Conservation (phyloP, 2,113 vertebrate genomes). For the Chelonoidis abingdonii region DNA sequence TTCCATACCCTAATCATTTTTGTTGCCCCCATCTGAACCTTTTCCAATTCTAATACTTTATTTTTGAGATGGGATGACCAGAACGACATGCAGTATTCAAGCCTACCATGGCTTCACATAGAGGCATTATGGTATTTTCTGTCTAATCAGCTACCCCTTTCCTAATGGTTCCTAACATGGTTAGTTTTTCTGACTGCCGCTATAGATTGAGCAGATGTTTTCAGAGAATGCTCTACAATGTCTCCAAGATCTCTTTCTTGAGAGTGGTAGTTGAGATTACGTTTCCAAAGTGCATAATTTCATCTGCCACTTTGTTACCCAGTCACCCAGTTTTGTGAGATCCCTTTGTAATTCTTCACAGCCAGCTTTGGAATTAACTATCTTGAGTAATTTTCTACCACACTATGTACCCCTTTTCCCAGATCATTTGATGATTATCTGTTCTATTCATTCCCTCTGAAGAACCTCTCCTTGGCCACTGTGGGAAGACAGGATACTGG, state of each 20-base stretch:
- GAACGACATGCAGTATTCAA: not conserved
- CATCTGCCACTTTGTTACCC: not conserved
- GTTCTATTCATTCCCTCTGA: no score
- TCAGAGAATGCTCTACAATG: not conserved
- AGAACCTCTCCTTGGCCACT: no score
- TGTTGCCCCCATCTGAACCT: not conserved
- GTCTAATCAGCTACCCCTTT: not conserved
- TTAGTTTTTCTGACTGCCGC: not conserved
- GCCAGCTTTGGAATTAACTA: not conserved
- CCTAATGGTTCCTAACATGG: not conserved
- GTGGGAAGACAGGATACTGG: no score
- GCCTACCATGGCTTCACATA: not conserved
- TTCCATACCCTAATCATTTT: not conserved
- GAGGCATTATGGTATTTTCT: not conserved
- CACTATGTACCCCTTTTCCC: not conserved
- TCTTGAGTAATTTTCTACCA: not conserved
- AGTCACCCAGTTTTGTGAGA: not conserved
- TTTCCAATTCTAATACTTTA: not conserved
- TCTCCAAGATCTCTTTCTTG: not conserved
- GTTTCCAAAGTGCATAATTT: not conserved
- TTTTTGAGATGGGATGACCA: not conserved
- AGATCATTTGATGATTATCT: not conserved
- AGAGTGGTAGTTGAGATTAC: not conserved
- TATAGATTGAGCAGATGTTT: not conserved
- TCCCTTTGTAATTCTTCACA: not conserved